Base-by-base conservation (phyloP, 2,113 vertebrate species). In the Marmota monax region DNA sequence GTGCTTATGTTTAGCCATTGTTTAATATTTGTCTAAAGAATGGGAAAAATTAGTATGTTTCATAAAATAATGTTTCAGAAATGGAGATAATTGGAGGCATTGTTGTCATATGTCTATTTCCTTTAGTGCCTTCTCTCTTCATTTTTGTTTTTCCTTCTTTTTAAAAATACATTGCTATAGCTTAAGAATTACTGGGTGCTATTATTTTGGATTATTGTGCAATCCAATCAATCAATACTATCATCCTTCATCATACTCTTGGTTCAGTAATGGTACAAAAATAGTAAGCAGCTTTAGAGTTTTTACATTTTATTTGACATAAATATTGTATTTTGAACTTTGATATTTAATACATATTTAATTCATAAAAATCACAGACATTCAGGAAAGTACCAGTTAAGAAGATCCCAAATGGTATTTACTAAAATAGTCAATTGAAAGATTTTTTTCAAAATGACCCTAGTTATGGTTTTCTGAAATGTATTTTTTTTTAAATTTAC, bases 311-410 rank as follows among this genome's bases (percentile, higher is more conserved):
- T 11, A 87, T 16, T 14, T 95, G 22, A 20, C 22, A 61, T 39
- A n/a, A 42, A 61, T 94, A 45, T 92, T 83, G n/a, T 51, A 84
- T 80, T 45, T 93, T 70, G 5, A 61, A 13, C 25, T 76, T 93
- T 67, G 9, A 87, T 84, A 27, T 77, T n/a, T 72, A 72, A 2
- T 76, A 67, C 2, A 65, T 61, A 84, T 51, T 77, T 9, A 65
- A 53, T 67, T 85, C 12, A 92, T 56, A 72, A 63, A 70, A 16
- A 22, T 37, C n/a, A 56, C 13, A 77, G 39, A 23, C 12, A 32
- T 14, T 32, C 12, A 61, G 27, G n/a, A 95, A 92, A 88, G 16
- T 29, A 72, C 51, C 34, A 92, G 0, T 72, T 0, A 87, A 56
- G 45, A 80, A 78, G 2, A 70, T 83, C 10, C 10, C 11, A 79